Conservation (phyloP, 2,797 vertebrate genomes). For the Characodon lateralis region DNA sequence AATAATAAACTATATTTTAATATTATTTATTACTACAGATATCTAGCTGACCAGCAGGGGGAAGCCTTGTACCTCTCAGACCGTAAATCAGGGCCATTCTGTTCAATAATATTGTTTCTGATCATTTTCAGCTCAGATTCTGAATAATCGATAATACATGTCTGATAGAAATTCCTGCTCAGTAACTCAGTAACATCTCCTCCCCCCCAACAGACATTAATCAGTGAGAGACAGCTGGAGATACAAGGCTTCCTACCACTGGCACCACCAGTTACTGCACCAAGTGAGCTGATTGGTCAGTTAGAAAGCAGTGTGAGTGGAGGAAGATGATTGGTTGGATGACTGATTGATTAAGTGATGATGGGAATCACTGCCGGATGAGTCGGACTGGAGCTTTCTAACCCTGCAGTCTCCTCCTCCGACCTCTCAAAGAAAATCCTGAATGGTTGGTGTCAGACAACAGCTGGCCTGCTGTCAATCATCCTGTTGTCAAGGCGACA, state of each 20-base stretch:
- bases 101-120: neutral
- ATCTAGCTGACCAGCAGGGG: neutral
- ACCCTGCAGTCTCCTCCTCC: conserved; percentile 29
- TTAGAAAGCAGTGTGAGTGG: conserved; percentile 34
- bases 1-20: neutral
- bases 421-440: conserved; percentile 47
- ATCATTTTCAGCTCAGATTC: neutral
- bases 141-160: neutral
- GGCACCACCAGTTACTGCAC: conserved; percentile 1
- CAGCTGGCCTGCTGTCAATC: conserved; percentile 64
- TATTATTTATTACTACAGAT: conserved; percentile 2
- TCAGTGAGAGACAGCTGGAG: conserved; percentile 7
- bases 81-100: neutral
- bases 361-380: conserved; percentile 31
- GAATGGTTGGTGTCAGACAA: conserved; percentile 51
- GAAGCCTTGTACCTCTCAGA: conserved; percentile 29
- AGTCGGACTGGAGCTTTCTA: conserved; percentile 22
- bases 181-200: conserved; percentile 1
- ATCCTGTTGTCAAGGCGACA: conserved; percentile 58
- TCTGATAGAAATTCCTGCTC: neutral
- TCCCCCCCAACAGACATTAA: neutral
- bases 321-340: conserved; percentile 50
- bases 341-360: conserved; percentile 10
- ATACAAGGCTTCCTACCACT: conserved; percentile 41
- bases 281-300: conserved; percentile 36